These are phyloP conservation scores for Pungitius pungitius DNA, from an alignment of 2,113 vertebrate genomes.

Conservation along the genomic window DNA sequence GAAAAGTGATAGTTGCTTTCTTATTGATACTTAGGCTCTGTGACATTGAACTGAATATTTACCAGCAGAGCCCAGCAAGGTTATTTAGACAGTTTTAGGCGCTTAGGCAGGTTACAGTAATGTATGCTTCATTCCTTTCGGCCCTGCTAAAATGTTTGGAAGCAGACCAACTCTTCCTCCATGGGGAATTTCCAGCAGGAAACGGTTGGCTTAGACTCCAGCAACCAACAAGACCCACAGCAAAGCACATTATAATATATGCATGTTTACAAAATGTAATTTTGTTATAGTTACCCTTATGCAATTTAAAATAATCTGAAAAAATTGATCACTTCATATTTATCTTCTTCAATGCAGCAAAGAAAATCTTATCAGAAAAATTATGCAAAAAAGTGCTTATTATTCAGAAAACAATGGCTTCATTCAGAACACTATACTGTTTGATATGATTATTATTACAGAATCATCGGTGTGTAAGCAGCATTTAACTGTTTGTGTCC, in stretches of 20 bases:
- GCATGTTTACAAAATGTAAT: not conserved
- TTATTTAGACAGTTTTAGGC: constrained; percentile 34
- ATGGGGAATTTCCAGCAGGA: constrained; percentile 36
- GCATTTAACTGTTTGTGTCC: not conserved
- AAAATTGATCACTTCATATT: not conserved
- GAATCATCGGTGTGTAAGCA: not conserved
- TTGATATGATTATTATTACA: not conserved
- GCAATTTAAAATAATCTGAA: not conserved
- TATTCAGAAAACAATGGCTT: not conserved
- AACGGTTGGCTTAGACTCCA: constrained; percentile 7
- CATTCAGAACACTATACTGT: not conserved
- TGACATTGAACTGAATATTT: constrained; percentile 18
- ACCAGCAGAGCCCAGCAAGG: not conserved
- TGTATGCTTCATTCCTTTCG: constrained; percentile 50
- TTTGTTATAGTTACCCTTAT: not conserved
- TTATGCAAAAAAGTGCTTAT: not conserved
- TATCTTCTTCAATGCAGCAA: not conserved
- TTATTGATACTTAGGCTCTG: constrained; percentile 14
- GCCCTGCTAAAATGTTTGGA: constrained; percentile 49
- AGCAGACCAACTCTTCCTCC: constrained; percentile 33
- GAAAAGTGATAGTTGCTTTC: not conserved
- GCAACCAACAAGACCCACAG: constrained; percentile 9
- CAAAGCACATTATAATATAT: not conserved
- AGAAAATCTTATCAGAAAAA: not conserved
- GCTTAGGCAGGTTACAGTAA: constrained; percentile 42